Base-by-base conservation (phyloP, 2,113 vertebrate genomes). In the Scolopax mira region DNA sequence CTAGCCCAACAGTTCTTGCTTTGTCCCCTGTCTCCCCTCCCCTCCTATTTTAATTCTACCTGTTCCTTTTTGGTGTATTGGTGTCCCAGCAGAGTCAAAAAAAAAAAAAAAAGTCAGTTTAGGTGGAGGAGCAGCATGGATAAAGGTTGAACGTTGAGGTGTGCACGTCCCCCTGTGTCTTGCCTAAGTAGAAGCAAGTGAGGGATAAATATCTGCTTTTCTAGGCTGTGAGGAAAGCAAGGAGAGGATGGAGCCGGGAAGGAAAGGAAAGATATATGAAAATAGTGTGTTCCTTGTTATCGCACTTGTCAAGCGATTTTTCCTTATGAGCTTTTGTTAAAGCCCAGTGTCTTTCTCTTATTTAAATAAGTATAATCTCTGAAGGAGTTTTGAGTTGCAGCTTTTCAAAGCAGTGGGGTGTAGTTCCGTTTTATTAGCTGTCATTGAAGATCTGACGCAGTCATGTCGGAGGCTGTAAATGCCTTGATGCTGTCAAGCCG, bases 341-440 rank as follows among this genome's bases (percentile, higher is more conserved):
- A 92, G 58, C 85, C 80, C 62, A 33, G 21, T 92, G 85, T 95
- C 80, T 82, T 95, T 70, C 88, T 89, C 88, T 54, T 75, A 96
- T 92, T 95, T 94, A 94, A 96, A 90, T 96, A 92, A 96, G 92
- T 89, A 91, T 94, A 92, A 95, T 95, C 93, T 91, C 88, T 46
- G 72, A 73, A 88, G 91, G 82, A 85, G 61, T 90, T 88, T 72
- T 70, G 93, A 91, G 81, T 67, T 85, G 79, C 88, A 80, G 78
- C 72, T 95, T 96, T 95, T 85, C 93, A 85, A 90, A 96, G 93
- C 95, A 72, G 92, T 93, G 95, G 95, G 93, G 86, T 92, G 90
- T 82, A 92, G 96, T 78, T 96, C 90, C 0, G 8, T 92, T 94
- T 97, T 97, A 97, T 96, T 93, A 96, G 90, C 81, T 95, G 94